A percentile compares a stretch with the other conserved stretches of the same genome.
Conservation (phyloP, 2,797 vertebrate species). For the Gallinago stenura region DNA sequence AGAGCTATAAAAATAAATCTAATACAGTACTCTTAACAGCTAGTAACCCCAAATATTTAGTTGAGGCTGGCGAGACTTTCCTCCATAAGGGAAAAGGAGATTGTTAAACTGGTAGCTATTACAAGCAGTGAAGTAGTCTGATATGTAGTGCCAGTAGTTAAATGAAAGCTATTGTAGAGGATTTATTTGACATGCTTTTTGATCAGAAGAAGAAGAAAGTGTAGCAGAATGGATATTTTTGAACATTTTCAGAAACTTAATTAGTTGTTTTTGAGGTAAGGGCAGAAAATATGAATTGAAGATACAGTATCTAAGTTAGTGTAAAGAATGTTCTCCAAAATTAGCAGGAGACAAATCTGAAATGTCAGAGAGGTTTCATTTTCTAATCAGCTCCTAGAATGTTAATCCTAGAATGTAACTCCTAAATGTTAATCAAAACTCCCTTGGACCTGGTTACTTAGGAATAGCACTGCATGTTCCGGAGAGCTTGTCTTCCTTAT, state of each 20-base stretch:
- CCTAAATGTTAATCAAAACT: neutral
- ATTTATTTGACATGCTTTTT: slow-evolving; percentile 26
- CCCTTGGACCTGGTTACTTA: neutral
- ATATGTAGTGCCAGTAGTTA: neutral
- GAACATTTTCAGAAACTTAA: neutral
- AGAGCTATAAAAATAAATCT: slow-evolving; percentile 27
- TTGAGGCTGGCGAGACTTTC: neutral
- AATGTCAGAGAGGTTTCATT: neutral
- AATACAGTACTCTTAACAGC: slow-evolving; percentile 2
- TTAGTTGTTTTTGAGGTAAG: neutral
- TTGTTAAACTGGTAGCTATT: neutral
- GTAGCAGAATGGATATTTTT: slow-evolving; percentile 6
- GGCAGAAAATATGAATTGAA: slow-evolving; percentile 11
- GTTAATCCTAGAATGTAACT: too few relatives aligned
- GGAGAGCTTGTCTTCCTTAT: neutral
- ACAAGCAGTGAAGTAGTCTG: neutral
- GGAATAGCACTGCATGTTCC: neutral
- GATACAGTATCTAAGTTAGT: neutral
- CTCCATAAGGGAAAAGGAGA: neutral
- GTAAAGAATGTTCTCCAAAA: neutral
- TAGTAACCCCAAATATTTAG: slow-evolving; percentile 41
- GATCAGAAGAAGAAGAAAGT: slow-evolving; percentile 13
- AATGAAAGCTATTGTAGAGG: slow-evolving; percentile 4
- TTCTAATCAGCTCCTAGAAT: neutral
- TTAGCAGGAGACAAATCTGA: neutral